phyloP scores from a whole-genome alignment of 1,140 invertebrate species.

The Eriocheir sinensis region DNA sequence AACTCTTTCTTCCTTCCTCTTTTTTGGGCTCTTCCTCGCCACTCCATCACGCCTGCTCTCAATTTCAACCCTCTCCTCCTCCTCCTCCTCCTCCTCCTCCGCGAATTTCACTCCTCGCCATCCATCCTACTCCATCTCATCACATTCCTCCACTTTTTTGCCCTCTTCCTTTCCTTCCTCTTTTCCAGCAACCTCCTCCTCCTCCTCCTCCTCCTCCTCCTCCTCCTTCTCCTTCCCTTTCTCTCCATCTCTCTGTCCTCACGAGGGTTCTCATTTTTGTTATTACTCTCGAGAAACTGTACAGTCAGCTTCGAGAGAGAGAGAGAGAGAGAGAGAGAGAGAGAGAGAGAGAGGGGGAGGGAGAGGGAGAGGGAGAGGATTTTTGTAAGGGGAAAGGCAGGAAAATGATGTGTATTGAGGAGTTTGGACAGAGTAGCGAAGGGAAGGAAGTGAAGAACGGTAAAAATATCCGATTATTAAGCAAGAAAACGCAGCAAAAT shows the following conservation, averaged over 20 bases:
- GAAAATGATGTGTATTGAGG: no score
- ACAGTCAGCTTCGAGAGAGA: neutral
- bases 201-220: neutral
- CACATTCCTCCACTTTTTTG: neutral
- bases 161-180: no score
- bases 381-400: no score
- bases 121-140: slow-evolving; percentile 23
- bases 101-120: neutral
- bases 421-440: no score
- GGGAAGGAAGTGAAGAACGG: no score
- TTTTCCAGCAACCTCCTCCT: no score
- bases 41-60: slow-evolving; percentile 11
- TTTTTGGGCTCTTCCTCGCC: neutral
- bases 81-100: neutral
- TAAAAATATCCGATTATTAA: no score
- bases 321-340: slow-evolving; percentile 4
- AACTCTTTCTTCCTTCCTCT: no score
- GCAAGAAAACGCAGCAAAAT: no score
- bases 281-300: neutral
- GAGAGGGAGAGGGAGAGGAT: slow-evolving; percentile 20
- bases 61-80: neutral
- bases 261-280: neutral
- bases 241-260: neutral
- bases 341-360: slow-evolving; percentile 20
- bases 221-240: neutral